phyloP scores from a whole-genome alignment of 92 coral and sea anemone species.

The Epizoanthus ramosus region DNA sequence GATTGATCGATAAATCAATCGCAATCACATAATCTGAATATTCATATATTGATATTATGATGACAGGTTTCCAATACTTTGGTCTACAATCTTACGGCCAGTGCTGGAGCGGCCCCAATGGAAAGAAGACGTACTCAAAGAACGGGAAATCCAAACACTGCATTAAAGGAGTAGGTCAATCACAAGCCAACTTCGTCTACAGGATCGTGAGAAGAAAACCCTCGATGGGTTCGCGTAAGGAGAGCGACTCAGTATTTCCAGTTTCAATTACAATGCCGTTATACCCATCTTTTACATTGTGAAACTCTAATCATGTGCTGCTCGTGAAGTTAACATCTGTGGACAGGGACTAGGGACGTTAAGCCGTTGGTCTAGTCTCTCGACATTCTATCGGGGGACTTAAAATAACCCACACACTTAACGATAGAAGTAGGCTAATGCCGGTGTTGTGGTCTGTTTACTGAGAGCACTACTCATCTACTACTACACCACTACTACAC shows the following conservation, averaged over 20 bases:
- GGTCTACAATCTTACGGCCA: slow-evolving; percentile 39
- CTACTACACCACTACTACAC: too few species aligned
- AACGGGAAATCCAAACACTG: slow-evolving; percentile 34
- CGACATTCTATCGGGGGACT: too few species aligned
- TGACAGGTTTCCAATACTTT: slow-evolving; percentile 23
- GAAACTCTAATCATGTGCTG: background rate
- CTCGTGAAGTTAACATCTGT: too few species aligned
- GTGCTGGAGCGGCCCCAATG: slow-evolving; percentile 33
- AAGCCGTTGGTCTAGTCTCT: too few species aligned
- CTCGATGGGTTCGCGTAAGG: background rate
- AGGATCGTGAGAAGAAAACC: slow-evolving; percentile 19
- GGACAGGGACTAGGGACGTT: too few species aligned
- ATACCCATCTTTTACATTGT: background rate
- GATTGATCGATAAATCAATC: too few species aligned
- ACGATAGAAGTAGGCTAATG: too few species aligned
- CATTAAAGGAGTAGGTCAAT: slow-evolving; percentile 11
- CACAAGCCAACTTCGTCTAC: slow-evolving; percentile 12
- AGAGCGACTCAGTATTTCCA: background rate
- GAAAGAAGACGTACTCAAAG: slow-evolving; percentile 10
- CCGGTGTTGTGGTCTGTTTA: too few species aligned
- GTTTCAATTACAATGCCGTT: background rate
- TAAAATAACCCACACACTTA: too few species aligned
- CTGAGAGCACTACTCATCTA: too few species aligned
- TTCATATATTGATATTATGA: background rate
- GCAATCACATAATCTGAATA: too few species aligned